Evolutionary conservation across 92 coral and sea anemone species (phyloP).

Genomic region (Epizoanthus scotinus): DNA sequence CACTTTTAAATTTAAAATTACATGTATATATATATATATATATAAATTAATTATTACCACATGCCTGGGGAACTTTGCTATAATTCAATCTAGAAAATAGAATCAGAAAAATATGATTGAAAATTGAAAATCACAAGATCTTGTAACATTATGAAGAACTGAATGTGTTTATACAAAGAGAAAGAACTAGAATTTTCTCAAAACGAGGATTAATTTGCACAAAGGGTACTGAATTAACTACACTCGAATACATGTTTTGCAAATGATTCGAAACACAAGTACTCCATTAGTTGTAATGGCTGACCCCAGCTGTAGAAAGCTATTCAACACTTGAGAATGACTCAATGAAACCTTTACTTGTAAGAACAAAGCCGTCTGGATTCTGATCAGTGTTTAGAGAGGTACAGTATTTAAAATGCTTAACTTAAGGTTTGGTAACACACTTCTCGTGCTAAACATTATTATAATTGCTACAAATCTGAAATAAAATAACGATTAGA

Average conservation of each 20-base stretch:
- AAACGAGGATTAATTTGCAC: slow-evolving; percentile 3
- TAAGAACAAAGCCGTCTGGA: neutral
- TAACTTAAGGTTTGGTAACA: neutral
- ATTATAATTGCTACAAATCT: neutral
- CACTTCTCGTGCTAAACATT: slow-evolving; percentile 21
- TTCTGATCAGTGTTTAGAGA: neutral
- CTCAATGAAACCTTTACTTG: neutral
- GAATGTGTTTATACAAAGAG: slow-evolving; percentile 27
- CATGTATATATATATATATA: too few relatives aligned
- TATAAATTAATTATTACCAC: too few relatives aligned
- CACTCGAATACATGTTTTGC: slow-evolving; percentile 4
- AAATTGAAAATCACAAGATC: slow-evolving; percentile 2
- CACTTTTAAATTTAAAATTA: slow-evolving; percentile 4
- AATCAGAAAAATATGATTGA: neutral
- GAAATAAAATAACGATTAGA: slow-evolving; percentile 26
- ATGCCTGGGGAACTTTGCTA: too few relatives aligned
- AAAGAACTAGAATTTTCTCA: slow-evolving; percentile 19
- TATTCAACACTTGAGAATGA: neutral
- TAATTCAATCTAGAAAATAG: neutral
- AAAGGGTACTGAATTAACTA: neutral
- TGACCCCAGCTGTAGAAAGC: too few relatives aligned
- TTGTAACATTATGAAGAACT: neutral
- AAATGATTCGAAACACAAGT: neutral
- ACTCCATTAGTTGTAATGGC: neutral
- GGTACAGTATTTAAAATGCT: neutral